These are phyloP conservation scores for Chinchilla lanigera DNA, from an alignment of 2,113 vertebrate species.

Conservation along the genomic window DNA sequence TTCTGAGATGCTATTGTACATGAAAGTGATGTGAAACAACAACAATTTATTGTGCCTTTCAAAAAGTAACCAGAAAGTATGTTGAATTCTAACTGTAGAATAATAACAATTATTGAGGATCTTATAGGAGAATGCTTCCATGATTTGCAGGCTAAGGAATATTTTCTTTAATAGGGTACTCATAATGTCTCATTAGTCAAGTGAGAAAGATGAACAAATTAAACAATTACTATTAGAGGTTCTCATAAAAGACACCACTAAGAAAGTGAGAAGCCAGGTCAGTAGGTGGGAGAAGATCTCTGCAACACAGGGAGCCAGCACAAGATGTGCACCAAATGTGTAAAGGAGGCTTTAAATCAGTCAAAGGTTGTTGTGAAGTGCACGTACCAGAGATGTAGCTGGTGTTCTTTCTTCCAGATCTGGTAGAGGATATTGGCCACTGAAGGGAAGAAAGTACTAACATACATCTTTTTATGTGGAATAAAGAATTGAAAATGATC, in stretches of 20 bases:
- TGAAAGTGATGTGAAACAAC: not conserved
- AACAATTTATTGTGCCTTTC: not conserved
- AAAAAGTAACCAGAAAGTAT: not conserved
- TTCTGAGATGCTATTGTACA: not conserved
- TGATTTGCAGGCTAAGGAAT: not conserved
- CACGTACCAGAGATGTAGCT: not conserved
- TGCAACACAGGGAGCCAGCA: not conserved
- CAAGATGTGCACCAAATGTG: not conserved
- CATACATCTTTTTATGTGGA: not conserved
- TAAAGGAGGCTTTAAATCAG: not conserved
- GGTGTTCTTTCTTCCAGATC: not conserved
- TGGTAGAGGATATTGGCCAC: conserved; percentile 7
- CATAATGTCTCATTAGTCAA: not conserved
- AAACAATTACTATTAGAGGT: not conserved
- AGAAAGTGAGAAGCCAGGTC: conserved; percentile 1
- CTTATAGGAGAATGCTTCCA: not conserved
- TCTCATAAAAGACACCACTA: not conserved
- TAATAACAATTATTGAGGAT: not conserved
- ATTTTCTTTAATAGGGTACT: not conserved
- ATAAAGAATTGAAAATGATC: not conserved
- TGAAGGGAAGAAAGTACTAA: not conserved
- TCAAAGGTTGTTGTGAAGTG: not conserved
- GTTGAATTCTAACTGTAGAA: not conserved
- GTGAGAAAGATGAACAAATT: not conserved
- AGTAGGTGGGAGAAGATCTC: not conserved